phyloP scores from a whole-genome alignment of 2,888 invertebrate genomes.

The Agrotis exclamationis region DNA sequence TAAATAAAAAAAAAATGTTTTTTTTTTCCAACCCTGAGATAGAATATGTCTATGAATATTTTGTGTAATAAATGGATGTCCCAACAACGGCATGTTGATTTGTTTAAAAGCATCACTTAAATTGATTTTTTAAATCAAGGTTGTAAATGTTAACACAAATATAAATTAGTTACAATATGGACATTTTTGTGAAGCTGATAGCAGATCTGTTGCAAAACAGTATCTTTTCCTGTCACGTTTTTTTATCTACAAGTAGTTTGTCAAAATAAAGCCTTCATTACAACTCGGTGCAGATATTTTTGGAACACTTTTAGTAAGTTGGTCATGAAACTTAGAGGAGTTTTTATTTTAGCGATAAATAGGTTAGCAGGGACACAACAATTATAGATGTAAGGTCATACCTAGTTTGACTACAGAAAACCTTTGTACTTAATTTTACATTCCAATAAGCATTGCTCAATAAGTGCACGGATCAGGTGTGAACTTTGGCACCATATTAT shows the following conservation, averaged over 20 bases:
- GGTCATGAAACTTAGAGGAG: not conserved
- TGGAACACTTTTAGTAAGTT: not conserved
- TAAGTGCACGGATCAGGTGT: slow-evolving; percentile 37
- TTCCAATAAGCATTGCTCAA: slow-evolving; percentile 17
- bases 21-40: too few relatives aligned
- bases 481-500: slow-evolving; percentile 37
- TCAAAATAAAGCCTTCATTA: slow-evolving; percentile 8
- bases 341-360: not conserved
- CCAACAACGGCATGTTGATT: not conserved
- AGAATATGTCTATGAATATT: not conserved
- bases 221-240: not conserved
- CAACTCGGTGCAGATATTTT: not conserved
- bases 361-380: not conserved
- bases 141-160: not conserved
- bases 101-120: not conserved
- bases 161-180: not conserved
- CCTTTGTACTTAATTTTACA: slow-evolving; percentile 18
- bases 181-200: not conserved
- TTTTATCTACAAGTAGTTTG: slow-evolving; percentile 12
- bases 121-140: not conserved
- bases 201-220: not conserved
- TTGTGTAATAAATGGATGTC: not conserved
- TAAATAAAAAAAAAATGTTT: too few relatives aligned
- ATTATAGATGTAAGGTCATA: not conserved
- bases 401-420: slow-evolving; percentile 31